Evolutionary conservation across 2,113 vertebrate species (phyloP), one percentile per base, ranked within the genome.

Genomic region (Forbesichthys papilliferus): DNA sequence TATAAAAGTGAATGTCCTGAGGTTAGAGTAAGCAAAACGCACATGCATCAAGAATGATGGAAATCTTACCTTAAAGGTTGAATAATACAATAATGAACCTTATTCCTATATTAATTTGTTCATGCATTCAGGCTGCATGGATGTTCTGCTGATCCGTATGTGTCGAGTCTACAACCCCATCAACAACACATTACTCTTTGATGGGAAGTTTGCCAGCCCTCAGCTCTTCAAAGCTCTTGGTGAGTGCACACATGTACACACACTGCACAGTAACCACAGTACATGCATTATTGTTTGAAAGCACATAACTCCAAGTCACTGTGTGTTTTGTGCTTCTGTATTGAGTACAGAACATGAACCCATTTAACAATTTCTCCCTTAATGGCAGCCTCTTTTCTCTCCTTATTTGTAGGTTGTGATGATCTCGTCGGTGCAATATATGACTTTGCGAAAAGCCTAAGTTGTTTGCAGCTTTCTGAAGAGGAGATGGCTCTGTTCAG

Each of bases 401-500:
- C 2, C 60, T 14, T 34, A 48, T 0, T 42, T 66, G 11, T 81
- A 97, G 96, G 95, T 68, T 97, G 96, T 11, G 96, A 97, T 0
- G 96, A 97, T 66, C 92, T 97, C 51, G 91, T 96, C 16, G 83
- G 61, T 0, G 89, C 94, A 0, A 62, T 96, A 60, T 96, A 93
- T 10, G 96, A 97, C 82, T 88, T 97, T 48, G 95, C 93, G 13
- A 94, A 93, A 88, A 92, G 89, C 68, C 81, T 96, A 73, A 95
- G 93, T 68, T 93, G 93, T 18, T 83, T 95, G 33, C 94, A 96
- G 84, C 93, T 97, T 60, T 93, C 93, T 0, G 96, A 96, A 0
- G 95, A 96, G 56, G 96, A 96, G 81, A 93, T 95, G 65, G 95
- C 95, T 5, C 90, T 97, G 13, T 96, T 96, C 89, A 94, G 93